These are phyloP conservation scores for Drosophila burlai DNA, from an alignment of 1,140 invertebrate species.

Conservation along the genomic window DNA sequence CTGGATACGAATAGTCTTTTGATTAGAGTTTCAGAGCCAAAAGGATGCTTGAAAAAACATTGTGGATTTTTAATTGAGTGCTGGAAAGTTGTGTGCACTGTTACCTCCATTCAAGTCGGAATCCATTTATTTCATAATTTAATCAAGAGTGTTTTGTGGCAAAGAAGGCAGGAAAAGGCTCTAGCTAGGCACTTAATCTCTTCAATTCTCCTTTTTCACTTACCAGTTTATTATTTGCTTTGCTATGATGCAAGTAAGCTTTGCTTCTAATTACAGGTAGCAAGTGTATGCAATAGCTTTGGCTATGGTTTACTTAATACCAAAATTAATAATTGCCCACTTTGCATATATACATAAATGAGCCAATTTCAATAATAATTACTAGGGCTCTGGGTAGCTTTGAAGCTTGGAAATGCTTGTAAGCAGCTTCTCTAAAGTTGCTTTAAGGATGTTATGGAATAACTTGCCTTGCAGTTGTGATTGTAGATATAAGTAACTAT, in stretches of 20 bases:
- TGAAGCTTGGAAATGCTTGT: no score
- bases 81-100: conserved; percentile 8
- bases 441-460: neutral
- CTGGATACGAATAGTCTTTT: conserved; percentile 36
- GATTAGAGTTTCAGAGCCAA: conserved; percentile 25
- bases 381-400: neutral
- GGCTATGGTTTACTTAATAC: neutral
- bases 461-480: neutral
- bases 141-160: conserved; percentile 12
- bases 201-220: neutral
- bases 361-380: neutral
- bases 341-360: neutral
- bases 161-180: neutral
- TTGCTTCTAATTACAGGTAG: neutral
- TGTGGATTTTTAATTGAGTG: conserved; percentile 69
- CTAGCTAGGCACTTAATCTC: neutral
- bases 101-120: neutral
- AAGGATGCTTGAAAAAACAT: conserved; percentile 36
- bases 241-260: neutral
- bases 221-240: neutral
- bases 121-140: conserved; percentile 20
- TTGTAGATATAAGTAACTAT: no score
- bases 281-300: no score
- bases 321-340: neutral
- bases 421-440: neutral